Evolutionary conservation across 2,888 invertebrate genomes (phyloP), one percentile per base, ranked within the genome.

Genomic region (Oasisia sp.): DNA sequence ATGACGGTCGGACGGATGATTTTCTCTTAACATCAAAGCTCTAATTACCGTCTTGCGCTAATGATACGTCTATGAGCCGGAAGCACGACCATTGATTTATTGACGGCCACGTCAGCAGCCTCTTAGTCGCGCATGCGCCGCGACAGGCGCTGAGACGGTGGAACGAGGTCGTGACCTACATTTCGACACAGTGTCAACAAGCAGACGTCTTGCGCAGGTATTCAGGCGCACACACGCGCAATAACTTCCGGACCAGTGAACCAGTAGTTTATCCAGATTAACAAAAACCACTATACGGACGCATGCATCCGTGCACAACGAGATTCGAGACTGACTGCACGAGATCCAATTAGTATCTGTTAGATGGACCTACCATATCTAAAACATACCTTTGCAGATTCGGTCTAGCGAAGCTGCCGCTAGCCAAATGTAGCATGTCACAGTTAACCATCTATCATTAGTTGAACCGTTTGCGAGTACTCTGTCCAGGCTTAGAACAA

Each of bases 51-150:
- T 19, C 56, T 56, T 56, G 56, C 19, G 74, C 74, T 74, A 74
- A 74, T 74, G 74, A 74, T 74, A 74, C 74, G n/a, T 27, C 27
- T 19, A 14, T 74, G 27, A 74, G 74, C 74, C 74, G 4, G 74
- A 74, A 74, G 74, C 74, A 19, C 74, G n/a, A 27, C 74, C 74
- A 74, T 74, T 74, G 74, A 74, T 74, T 74, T 74, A 74, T 74
- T 74, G 74, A 19, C 74, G 74, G n/a, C 74, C 1, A 19, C 74
- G 74, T 74, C 74, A 14, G 19, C 74, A 19, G 74, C 27, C 74
- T n/a, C 27, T 19, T 14, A 27, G 74, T 27, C 74, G 14, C 74
- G 74, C 74, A 19, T 74, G 74, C 74, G 74, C 74, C 14, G 74
- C 50, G 14, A 74, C 74, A n/a, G 74, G 74, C n/a, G 74, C 74